Evolutionary conservation across 2,888 invertebrate species (phyloP), one percentile per base, ranked within the genome.

Genomic region (Hirtodrosophila duncani): DNA sequence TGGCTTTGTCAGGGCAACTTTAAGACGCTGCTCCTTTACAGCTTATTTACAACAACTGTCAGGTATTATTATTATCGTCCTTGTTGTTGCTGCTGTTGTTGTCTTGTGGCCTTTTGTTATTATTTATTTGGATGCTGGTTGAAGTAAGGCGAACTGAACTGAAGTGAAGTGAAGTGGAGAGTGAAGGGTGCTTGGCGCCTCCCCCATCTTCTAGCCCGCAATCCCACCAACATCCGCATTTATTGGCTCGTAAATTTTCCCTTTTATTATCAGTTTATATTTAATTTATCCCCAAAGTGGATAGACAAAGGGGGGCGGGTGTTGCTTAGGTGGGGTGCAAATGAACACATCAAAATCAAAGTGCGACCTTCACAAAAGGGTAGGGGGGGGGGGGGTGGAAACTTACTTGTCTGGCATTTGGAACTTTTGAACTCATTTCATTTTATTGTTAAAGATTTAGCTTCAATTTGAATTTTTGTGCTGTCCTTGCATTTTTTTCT

Each of bases 261-360:
- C 51, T 72, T 78, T 72, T 78, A 78, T 75, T 78, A 78, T 75
- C 72, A 78, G 65, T 72, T 72, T 75, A 75, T 79, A 72, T 78
- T 78, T 75, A 72, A 72, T 72, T 72, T 72, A 72, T 72, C 71
- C 53, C 46, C 48, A 38, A 53, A 7, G 14, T 13, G 23, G 14
- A 23, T 16, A 14, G 21, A 16, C 20, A 38, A 10, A 11, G 23
- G 14, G 10, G 1, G 26, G 10, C 5, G 11, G 16, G 5, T 7
- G 13, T 11, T 24, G n/a, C 16, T 36, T 13, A 14, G 42, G 45
- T 34, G 42, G 38, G 50, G 52, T 52, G 61, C 63, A 63, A 77
- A 71, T 78, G 66, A 71, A 78, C 62, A 78, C 64, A 64, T 71
- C 75, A 70, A 72, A 72, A 74, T 78, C 71, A 70, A 75, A 67